Base-by-base conservation (phyloP, 2,797 vertebrate species). In the Pangasius djambal region DNA sequence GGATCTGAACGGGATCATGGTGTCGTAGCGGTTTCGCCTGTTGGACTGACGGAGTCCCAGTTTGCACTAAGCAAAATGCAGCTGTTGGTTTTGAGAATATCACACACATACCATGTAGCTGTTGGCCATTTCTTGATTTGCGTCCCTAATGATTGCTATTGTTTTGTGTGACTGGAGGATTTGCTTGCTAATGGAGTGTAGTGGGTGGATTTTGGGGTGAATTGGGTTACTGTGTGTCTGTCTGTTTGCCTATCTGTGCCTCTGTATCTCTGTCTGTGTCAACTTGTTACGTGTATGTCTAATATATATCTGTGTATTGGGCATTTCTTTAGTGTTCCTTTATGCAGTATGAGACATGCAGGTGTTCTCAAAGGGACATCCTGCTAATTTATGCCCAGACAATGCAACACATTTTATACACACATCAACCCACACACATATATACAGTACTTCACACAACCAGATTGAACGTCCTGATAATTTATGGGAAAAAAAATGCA, bases 291-390 rank as follows among this genome's bases (percentile, higher is more conserved):
- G 0, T 37, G 10, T 6, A n/a, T 74, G 20, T 74, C 20, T 40
- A 22, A 37, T 50, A 50, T n/a, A 31, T 31, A 52, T 77, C 25
- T 50, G 44, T 28, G 25, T 25, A 22, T 9, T 44, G 72, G 8
- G 25, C 52, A 59, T 81, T 34, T 57, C 25, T 31, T 10, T 75
- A 18, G 25, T 16, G 28, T n/a, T 52, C 13, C 52, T 81, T 83
- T 48, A 65, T 83, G 22, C 16, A 92, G 94, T 95, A 94, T 93
- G 87, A 93, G 92, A 93, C 94, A 90, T 91, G 90, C 89, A 91
- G 92, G 31, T 85, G 87, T 88, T 18, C 72, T 67, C 63, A 55
- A 18, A 40, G 72, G 67, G 72, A 79, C 74, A 65, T 77, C 40
- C 22, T 69, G 40, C 40, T 82, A 84, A 44, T 22, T 34, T 25